These are phyloP conservation scores for Adelphocoris suturalis DNA, from an alignment of 2,888 invertebrate genomes.

Conservation along the genomic window DNA sequence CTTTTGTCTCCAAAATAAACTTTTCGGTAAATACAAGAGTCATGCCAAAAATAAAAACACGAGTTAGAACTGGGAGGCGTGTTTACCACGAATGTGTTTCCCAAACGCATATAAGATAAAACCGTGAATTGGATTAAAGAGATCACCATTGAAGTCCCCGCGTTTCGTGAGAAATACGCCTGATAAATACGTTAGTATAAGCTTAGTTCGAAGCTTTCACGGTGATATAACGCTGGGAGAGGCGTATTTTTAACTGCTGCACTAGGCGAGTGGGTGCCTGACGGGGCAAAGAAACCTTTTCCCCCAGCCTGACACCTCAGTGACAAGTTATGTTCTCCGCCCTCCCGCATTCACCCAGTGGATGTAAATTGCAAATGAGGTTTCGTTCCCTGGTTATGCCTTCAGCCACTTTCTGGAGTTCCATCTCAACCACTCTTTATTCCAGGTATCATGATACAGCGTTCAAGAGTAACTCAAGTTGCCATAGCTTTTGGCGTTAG, in stretches of 20 bases:
- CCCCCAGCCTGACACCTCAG: constrained; percentile 30
- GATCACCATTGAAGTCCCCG: too few relatives aligned
- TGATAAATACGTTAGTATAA: too few relatives aligned
- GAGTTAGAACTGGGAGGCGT: too few relatives aligned
- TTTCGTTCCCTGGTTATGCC: constrained; percentile 40
- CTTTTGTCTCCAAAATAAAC: too few relatives aligned
- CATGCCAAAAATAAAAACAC: too few relatives aligned
- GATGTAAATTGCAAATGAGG: constrained; percentile 62
- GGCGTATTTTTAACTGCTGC: constrained; percentile 5
- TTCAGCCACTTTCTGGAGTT: constrained; percentile 21
- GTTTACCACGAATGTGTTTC: too few relatives aligned
- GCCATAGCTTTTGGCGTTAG: too few relatives aligned
- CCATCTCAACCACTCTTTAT: not conserved
- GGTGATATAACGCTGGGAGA: not conserved
- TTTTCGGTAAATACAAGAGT: too few relatives aligned
- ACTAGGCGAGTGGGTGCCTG: constrained; percentile 24
- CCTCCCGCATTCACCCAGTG: constrained; percentile 12
- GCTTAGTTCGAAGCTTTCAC: not conserved
- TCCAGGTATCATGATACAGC: not conserved
- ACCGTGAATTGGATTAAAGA: too few relatives aligned
- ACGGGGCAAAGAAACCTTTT: constrained; percentile 52
- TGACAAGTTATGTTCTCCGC: constrained; percentile 61
- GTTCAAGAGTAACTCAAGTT: too few relatives aligned
- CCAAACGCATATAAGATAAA: too few relatives aligned
- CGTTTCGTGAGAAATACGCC: too few relatives aligned